Evolutionary conservation across 2,797 vertebrate species (phyloP), one percentile per base, ranked within the genome.

Genomic region (Sarcophilus harrisii): DNA sequence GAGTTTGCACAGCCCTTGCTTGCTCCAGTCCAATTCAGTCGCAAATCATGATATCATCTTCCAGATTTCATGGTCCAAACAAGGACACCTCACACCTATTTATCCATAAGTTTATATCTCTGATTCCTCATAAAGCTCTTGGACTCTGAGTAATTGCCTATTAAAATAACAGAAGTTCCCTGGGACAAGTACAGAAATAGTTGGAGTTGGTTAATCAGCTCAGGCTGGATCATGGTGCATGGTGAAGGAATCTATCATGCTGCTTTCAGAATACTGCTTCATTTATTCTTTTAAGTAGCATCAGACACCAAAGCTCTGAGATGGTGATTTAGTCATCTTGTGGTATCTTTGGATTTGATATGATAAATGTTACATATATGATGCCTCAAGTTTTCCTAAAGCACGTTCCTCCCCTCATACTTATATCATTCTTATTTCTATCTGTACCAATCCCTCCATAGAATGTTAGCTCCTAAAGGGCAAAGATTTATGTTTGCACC

Each of bases 91-190:
- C 95, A 87, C 14, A 92, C 96, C 89, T 27, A 58, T 4, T 45
- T 62, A 58, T 14, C 52, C 62, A 93, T 96, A 92, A 94, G 66
- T 90, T 96, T 96, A 91, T 93, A 90, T 96, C 96, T 97, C 94
- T 27, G 87, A 93, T 92, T 0, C 0, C 96, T 59, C 55, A 10
- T 58, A 96, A 94, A 95, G 94, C 60, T 95, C 59, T 27, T 24
- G 66, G 93, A 66, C 89, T 95, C 95, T 57, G 95, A 73, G 89
- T 45, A n/a, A 58, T 96, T 30, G 94, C 92, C n/a, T 73, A 27
- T 91, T 93, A 81, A 57, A 96, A 96, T 93, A 95, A 95, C 95
- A 97, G 52, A 1, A 2, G 45, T 96, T 96, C 95, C 12, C 58
- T 60, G 62, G 93, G 94, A 73, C 96, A 60, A 93, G 91, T n/a